A percentile compares a stretch with the other conserved stretches of the same genome.
Conservation (phyloP, 1,140 invertebrate genomes). For the Battus philenor region DNA sequence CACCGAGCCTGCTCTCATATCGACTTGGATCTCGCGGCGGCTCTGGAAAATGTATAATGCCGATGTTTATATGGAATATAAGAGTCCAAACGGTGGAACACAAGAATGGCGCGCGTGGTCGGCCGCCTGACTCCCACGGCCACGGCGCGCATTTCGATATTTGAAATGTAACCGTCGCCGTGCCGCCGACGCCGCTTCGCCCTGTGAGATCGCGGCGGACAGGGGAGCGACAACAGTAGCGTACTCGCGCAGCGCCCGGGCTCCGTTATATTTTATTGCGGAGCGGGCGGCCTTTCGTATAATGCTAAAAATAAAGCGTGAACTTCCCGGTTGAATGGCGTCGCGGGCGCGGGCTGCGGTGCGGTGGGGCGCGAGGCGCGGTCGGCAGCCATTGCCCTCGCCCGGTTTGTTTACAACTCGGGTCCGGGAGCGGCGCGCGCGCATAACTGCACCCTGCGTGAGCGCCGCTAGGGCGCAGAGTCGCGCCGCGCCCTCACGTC, state of each 20-base stretch:
- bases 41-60: no score
- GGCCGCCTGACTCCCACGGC: no score
- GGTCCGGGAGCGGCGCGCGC: constrained; percentile 26
- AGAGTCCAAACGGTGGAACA: no score
- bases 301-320: constrained; percentile 71
- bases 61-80: no score
- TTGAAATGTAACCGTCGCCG: constrained; percentile 19
- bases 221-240: no score
- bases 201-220: no score
- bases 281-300: constrained; percentile 39
- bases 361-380: constrained; percentile 61
- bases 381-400: constrained; percentile 67
- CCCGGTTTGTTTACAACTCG: constrained; percentile 71
- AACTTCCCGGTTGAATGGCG: constrained; percentile 74
- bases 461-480: constrained; percentile 40
- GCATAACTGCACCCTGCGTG: constrained; percentile 46
- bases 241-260: no score
- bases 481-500: constrained; percentile 27
- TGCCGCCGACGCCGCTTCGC: constrained; percentile 1
- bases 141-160: constrained; percentile 1
- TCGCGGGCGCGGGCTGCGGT: constrained; percentile 55
- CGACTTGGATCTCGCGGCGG: no score
- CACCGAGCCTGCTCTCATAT: no score
- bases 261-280: constrained; percentile 40
- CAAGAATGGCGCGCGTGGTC: no score